These are phyloP conservation scores for Australoheros scitulus DNA, from an alignment of 2,113 vertebrate genomes.

Conservation along the genomic window DNA sequence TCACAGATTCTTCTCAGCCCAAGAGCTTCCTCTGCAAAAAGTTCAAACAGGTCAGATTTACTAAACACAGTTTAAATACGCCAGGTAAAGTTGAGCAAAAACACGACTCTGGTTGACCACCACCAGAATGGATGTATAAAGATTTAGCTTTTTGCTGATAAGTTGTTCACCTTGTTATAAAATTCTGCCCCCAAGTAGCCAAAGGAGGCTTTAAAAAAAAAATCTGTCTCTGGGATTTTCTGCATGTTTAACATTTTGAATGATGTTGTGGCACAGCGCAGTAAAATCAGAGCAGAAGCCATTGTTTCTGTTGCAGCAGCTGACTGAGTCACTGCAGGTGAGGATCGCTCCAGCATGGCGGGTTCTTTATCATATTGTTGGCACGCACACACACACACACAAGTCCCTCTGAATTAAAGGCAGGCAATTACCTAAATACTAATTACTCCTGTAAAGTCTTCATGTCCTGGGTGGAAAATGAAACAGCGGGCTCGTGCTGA, in stretches of 20 bases:
- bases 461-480: background rate
- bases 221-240: background rate
- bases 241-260: background rate
- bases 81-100: too few species aligned
- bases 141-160: too few species aligned
- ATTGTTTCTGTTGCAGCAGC: background rate
- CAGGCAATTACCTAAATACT: background rate
- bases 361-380: background rate
- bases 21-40: conserved; percentile 87
- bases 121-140: too few species aligned
- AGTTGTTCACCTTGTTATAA: too few species aligned
- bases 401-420: background rate
- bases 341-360: fast-evolving
- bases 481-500: background rate
- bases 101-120: too few species aligned
- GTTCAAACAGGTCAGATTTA: conserved; percentile 82
- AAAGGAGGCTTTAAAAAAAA: too few species aligned
- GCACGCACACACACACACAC: background rate
- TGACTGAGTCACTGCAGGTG: background rate
- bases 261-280: background rate
- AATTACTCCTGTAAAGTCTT: background rate
- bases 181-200: too few species aligned
- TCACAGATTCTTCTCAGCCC: conserved; percentile 69
- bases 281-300: background rate
- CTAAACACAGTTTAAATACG: background rate